A percentile compares a stretch with the other conserved stretches of the same genome.
Evolutionary conservation across 2,888 invertebrate species (phyloP).

Genomic region (Dilophus febrilis): DNA sequence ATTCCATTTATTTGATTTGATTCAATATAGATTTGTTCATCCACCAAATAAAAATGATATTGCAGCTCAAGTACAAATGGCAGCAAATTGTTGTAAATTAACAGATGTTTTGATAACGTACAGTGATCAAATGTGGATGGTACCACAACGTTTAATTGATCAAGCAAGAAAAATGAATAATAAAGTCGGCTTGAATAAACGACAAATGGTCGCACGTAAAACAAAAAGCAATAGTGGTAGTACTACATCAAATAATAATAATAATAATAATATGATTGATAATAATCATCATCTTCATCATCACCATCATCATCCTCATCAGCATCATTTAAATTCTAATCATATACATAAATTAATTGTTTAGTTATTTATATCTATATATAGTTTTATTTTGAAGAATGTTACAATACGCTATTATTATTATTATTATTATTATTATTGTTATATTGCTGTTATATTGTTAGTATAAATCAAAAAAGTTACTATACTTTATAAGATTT

Average conservation of each 20-base stretch:
- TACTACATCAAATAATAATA: conserved; percentile 8
- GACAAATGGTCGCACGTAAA: conserved; percentile 20
- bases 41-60: conserved; percentile 46
- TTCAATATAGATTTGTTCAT: conserved; percentile 27
- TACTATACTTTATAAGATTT: no score
- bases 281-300: no score
- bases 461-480: no score
- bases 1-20: neutral
- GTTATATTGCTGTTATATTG: no score
- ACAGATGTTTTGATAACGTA: conserved; percentile 69
- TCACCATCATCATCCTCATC: no score
- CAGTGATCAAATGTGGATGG: conserved; percentile 60
- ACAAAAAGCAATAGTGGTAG: conserved; percentile 15
- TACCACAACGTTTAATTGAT: conserved; percentile 51
- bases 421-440: no score
- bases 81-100: conserved; percentile 72
- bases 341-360: conserved; percentile 7
- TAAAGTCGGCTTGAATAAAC: conserved; percentile 17
- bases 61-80: conserved; percentile 63
- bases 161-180: conserved; percentile 34
- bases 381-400: no score
- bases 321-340: conserved; percentile 3
- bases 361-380: no score
- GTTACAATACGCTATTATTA: no score
- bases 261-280: no score